phyloP scores from a whole-genome alignment of 2,888 invertebrate genomes.

The Clitarchus hookeri region DNA sequence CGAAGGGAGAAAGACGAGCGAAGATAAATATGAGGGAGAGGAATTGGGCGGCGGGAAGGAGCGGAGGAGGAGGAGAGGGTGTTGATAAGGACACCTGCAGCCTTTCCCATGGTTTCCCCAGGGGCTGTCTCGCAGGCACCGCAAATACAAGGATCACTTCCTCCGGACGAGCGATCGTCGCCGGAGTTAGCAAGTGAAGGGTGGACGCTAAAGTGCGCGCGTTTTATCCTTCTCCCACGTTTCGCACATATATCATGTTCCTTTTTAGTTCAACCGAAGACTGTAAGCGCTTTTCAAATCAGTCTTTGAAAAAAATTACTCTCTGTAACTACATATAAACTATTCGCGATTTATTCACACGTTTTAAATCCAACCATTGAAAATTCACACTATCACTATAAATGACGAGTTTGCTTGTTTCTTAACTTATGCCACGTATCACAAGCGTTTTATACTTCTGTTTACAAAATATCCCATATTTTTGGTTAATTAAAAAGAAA shows the following conservation, averaged over 20 bases:
- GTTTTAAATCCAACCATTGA: too few relatives aligned
- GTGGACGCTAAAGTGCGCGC: not conserved
- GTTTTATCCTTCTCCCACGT: not conserved
- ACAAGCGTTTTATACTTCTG: too few relatives aligned
- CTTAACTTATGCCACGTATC: too few relatives aligned
- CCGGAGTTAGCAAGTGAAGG: not conserved
- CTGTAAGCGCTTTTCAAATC: too few relatives aligned
- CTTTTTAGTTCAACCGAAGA: not conserved
- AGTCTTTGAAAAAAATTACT: too few relatives aligned
- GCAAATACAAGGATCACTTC: constrained; percentile 7
- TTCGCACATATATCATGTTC: not conserved
- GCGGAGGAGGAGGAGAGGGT: not conserved
- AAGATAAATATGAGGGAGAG: constrained; percentile 19
- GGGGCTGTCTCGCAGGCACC: not conserved
- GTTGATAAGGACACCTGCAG: constrained; percentile 22
- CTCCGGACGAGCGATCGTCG: not conserved
- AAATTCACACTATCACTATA: too few relatives aligned
- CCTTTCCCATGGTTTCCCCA: constrained; percentile 6
- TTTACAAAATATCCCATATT: too few relatives aligned
- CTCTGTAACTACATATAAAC: too few relatives aligned
- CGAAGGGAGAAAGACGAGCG: not conserved
- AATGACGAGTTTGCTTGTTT: too few relatives aligned
- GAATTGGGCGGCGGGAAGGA: not conserved
- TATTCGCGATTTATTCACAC: too few relatives aligned
- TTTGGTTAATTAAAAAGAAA: too few relatives aligned